Evolutionary conservation across 2,113 vertebrate species (phyloP), one percentile per base, ranked within the genome.

Genomic region (Coreoperca whiteheadi): DNA sequence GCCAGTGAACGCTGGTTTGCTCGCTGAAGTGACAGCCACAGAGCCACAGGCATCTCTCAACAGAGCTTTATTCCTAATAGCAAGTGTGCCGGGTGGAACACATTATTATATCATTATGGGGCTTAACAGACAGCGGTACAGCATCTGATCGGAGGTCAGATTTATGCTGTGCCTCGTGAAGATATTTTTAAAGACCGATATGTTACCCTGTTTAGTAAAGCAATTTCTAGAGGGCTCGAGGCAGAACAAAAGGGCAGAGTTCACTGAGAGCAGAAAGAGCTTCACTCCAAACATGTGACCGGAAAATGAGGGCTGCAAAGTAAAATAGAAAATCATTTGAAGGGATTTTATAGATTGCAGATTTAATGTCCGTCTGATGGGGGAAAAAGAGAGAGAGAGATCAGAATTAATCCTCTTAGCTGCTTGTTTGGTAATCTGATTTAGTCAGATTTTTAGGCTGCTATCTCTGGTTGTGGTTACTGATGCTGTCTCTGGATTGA

Each of bases 351-450:
- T 82, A 91, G 90, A 89, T 92, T 91, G 89, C 90, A 93, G 93
- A 93, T 93, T 94, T 94, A 89, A 91, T 91, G 90, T 93, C 88
- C 74, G 68, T 87, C 88, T 4, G 32, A 91, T 89, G 85, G 85
- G 43, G 43, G 43, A 57, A 64, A 66, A 76, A 71, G 37, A 80
- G 69, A 77, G 72, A 73, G 87, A 83, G 76, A 84, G 92, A 91
- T 89, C 86, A 90, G 85, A 88, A 92, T 85, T 91, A 94, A 95
- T 94, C 93, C 87, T 94, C 92, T 94, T 93, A 91, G 82, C 85
- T 89, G 81, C 93, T 93, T 94, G 93, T 94, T 92, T 88, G 86
- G 76, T 93, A 94, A 95, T 94, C 90, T 92, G 94, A 95, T 95
- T 93, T 93, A 81, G 89, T 92, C 81, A 34, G 90, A 92, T 90